Evolutionary conservation across 1,140 invertebrate species (phyloP).

Genomic region (Diachasma alloeum): DNA sequence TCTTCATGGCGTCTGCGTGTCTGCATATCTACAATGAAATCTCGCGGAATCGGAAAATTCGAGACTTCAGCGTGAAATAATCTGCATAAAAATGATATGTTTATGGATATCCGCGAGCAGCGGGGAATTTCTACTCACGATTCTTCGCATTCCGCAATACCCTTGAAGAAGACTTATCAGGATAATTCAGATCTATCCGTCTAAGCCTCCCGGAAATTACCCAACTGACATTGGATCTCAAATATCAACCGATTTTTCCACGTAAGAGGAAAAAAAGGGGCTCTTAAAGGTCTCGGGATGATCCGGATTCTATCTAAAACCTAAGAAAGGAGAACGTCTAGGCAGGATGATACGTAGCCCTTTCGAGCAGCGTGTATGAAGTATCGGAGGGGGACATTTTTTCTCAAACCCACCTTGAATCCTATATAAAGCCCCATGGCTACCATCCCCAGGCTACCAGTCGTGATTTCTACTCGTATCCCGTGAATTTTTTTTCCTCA

Average conservation of each 20-base stretch:
- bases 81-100: too few relatives aligned
- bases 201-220: not conserved
- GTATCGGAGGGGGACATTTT: conserved; percentile 1
- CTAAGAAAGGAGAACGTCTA: conserved; percentile 12
- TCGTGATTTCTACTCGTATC: not conserved
- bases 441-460: not conserved
- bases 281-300: not conserved
- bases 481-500: not conserved
- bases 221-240: not conserved
- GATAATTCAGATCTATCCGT: not conserved
- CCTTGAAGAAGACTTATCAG: not conserved
- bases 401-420: not conserved
- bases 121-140: not conserved
- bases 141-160: not conserved
- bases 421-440: conserved; percentile 25
- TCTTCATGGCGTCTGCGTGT: too few relatives aligned
- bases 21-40: too few relatives aligned
- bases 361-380: not conserved
- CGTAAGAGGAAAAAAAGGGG: not conserved
- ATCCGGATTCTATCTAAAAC: not conserved
- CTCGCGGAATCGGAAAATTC: too few relatives aligned
- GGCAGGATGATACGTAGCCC: not conserved
- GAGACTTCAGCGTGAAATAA: too few relatives aligned
- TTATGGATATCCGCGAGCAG: too few relatives aligned
- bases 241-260: not conserved